Conservation (phyloP, 2,797 vertebrate species). For the Tolypeutes matacus region DNA sequence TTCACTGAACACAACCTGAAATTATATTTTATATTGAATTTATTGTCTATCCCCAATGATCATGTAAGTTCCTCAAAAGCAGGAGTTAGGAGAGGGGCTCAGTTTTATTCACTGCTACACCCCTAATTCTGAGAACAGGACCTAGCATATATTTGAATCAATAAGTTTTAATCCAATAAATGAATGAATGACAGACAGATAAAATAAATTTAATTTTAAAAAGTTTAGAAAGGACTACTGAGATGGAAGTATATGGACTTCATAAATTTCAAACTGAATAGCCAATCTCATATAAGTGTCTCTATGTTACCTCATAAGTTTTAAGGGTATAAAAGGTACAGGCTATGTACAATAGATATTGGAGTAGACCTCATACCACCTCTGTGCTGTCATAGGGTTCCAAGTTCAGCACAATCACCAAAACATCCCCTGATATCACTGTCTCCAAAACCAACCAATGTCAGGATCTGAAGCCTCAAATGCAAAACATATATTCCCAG, state of each 20-base stretch:
- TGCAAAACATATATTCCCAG: background rate
- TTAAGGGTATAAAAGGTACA: slow-evolving; percentile 8
- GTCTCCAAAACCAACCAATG: background rate
- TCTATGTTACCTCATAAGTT: background rate
- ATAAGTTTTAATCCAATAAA: background rate
- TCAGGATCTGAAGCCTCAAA: background rate
- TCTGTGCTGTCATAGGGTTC: background rate
- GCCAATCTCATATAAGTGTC: background rate
- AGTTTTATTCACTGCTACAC: background rate
- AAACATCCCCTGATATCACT: background rate
- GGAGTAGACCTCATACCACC: background rate
- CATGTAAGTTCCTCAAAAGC: background rate
- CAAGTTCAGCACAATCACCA: background rate
- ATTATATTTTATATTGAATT: background rate
- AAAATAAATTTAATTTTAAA: background rate
- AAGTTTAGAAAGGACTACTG: background rate
- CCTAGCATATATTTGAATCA: background rate
- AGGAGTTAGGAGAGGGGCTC: background rate
- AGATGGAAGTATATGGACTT: background rate
- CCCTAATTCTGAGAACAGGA: background rate
- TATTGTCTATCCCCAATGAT: background rate
- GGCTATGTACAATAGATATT: background rate
- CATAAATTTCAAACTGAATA: background rate
- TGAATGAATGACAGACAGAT: slow-evolving; percentile 26
- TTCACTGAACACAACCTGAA: background rate